A percentile compares a stretch with the other conserved stretches of the same genome.
Evolutionary conservation across 2,888 invertebrate genomes (phyloP).

Genomic region (Lasioglossum pauxillum): DNA sequence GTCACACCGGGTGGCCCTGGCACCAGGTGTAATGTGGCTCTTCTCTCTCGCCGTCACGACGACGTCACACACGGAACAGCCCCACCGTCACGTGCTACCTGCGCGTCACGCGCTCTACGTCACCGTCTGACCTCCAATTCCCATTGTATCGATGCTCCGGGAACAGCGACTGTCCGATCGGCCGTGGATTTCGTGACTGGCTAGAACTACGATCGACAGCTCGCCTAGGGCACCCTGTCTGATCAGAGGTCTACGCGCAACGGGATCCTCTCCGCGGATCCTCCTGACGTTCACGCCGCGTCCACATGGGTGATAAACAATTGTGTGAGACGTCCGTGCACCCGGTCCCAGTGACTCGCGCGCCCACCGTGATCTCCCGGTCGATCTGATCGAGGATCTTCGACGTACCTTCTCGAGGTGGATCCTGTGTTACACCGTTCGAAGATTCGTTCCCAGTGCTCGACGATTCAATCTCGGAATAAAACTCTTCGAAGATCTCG

Average conservation of each 20-base stretch:
- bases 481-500: background rate
- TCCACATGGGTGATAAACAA: background rate
- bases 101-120: slow-evolving; percentile 47
- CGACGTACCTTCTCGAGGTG: background rate
- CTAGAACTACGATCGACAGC: background rate
- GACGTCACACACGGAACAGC: slow-evolving; percentile 51
- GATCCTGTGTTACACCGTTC: background rate
- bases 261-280: slow-evolving; percentile 1
- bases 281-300: background rate
- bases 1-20: slow-evolving; percentile 65
- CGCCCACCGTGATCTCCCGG: background rate
- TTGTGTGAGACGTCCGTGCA: background rate
- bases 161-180: background rate
- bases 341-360: background rate
- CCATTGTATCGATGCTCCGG: background rate
- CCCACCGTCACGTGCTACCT: slow-evolving; percentile 67
- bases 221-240: background rate
- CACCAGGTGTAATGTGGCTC: slow-evolving; percentile 65
- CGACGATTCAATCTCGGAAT: background rate
- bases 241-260: background rate
- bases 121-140: slow-evolving; percentile 27
- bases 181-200: background rate
- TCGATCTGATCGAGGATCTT: background rate
- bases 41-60: background rate
- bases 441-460: background rate